A percentile compares a stretch with the other conserved stretches of the same genome.
phyloP scores from a whole-genome alignment of 2,888 invertebrate species.

The Elmis aenea region DNA sequence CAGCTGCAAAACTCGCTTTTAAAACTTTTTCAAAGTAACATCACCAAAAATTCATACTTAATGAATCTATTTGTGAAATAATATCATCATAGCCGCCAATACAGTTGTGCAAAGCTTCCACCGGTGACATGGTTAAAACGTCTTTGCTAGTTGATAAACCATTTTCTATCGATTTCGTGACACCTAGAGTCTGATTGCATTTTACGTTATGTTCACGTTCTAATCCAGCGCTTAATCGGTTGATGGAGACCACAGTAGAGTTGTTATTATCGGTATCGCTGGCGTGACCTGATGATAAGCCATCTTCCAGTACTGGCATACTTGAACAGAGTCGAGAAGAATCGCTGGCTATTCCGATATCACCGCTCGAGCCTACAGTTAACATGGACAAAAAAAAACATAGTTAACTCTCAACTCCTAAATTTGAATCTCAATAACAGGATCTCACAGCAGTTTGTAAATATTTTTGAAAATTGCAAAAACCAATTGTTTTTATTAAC shows the following conservation, averaged over 20 bases:
- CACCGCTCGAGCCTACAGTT: conserved; percentile 55
- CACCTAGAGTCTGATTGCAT: conserved; percentile 45
- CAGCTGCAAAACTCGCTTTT: conserved; percentile 26
- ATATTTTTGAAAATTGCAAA: no score
- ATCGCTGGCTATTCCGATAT: conserved; percentile 57
- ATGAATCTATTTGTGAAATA: conserved; percentile 39
- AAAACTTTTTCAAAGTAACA: conserved; percentile 3
- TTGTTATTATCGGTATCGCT: conserved; percentile 90
- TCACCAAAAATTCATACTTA: conserved; percentile 30
- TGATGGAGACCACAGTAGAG: conserved; percentile 60
- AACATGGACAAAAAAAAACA: conserved; percentile 18
- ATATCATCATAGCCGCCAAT: conserved; percentile 40
- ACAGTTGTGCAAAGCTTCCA: conserved; percentile 40
- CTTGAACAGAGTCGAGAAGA: conserved; percentile 65
- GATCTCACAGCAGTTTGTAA: no score
- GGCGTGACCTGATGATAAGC: conserved; percentile 87
- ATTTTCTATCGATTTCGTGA: conserved; percentile 35
- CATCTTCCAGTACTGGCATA: conserved; percentile 92
- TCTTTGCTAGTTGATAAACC: conserved; percentile 39
- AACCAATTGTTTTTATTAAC: no score
- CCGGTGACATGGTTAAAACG: conserved; percentile 31
- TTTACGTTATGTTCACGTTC: conserved; percentile 64
- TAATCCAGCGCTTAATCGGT: conserved; percentile 69
- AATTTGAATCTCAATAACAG: background rate
- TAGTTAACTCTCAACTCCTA: no score